phyloP scores from a whole-genome alignment of 2,797 vertebrate genomes.

The Pangasius mekongensis region DNA sequence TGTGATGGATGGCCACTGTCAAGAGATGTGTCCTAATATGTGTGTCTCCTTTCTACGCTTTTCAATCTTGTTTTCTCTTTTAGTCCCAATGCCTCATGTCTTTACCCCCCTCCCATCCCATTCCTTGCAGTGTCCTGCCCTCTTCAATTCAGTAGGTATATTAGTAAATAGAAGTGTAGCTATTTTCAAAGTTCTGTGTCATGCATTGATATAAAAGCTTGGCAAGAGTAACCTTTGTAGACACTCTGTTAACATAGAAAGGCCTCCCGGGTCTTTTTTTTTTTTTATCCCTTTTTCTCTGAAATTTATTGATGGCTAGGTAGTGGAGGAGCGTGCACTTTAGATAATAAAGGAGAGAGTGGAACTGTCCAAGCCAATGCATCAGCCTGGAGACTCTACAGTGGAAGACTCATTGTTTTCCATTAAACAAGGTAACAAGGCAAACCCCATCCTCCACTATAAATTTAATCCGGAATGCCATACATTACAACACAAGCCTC shows the following conservation, averaged over 20 bases:
- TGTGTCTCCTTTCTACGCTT: conserved; percentile 26
- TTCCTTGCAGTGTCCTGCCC: conserved; percentile 2
- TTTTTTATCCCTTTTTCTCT: conserved; percentile 18
- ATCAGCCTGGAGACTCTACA: conserved; percentile 51
- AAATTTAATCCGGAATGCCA: conserved; percentile 53
- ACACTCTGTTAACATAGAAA: conserved; percentile 44
- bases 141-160: conserved; percentile 18
- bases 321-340: conserved; percentile 50
- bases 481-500: conserved; percentile 41
- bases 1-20: conserved; percentile 40
- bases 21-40: conserved; percentile 37
- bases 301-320: conserved; percentile 44
- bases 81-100: conserved; percentile 1
- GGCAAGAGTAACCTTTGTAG: conserved; percentile 19
- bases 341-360: conserved; percentile 58
- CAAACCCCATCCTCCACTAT: conserved; percentile 51
- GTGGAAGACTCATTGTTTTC: conserved; percentile 61
- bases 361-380: conserved; percentile 54
- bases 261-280: neutral
- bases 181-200: neutral
- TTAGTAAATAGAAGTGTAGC: conserved; percentile 17
- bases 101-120: too few species aligned
- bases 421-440: conserved; percentile 59
- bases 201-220: conserved; percentile 23
- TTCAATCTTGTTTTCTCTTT: conserved; percentile 18